These are phyloP conservation scores for Yasuhikotakia modesta DNA, from an alignment of 2,797 vertebrate genomes.

Conservation along the genomic window DNA sequence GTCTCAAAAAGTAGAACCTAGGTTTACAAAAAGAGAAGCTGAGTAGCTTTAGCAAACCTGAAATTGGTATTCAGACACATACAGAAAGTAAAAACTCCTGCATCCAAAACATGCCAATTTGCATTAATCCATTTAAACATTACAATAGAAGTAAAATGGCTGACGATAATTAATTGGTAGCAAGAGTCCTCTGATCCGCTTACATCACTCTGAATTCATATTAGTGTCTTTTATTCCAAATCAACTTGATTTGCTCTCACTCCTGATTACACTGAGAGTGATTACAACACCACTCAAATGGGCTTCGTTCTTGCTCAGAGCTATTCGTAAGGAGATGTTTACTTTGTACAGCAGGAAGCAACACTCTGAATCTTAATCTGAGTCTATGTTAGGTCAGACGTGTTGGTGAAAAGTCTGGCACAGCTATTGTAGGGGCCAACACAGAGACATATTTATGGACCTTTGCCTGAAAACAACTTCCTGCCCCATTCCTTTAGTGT, in stretches of 20 bases:
- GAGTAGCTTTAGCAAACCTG: background rate
- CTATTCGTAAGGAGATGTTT: slow-evolving; percentile 14
- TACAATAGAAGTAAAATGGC: background rate
- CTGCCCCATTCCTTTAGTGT: slow-evolving; percentile 38
- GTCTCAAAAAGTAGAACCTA: background rate
- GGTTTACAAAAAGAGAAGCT: slow-evolving; percentile 15
- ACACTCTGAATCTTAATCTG: slow-evolving; percentile 42
- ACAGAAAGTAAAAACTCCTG: background rate
- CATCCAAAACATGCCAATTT: background rate
- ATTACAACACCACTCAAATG: background rate
- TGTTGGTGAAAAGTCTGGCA: slow-evolving; percentile 63
- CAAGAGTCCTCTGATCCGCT: slow-evolving; percentile 47
- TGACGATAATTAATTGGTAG: background rate
- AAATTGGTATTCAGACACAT: background rate
- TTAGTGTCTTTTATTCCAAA: slow-evolving; percentile 68
- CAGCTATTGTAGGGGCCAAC: slow-evolving; percentile 56
- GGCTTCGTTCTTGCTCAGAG: background rate
- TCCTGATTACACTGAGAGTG: slow-evolving; percentile 59
- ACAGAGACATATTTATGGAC: slow-evolving; percentile 65
- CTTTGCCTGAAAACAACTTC: slow-evolving; percentile 59
- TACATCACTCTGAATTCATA: slow-evolving; percentile 66
- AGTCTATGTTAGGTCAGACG: slow-evolving; percentile 21
- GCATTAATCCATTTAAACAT: background rate
- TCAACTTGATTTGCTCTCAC: slow-evolving; percentile 71
- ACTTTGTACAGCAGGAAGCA: slow-evolving; percentile 43